Percentiles rank a stretch among this genome's conserved stretches.
phyloP scores from a whole-genome alignment of 1,140 invertebrate genomes.

The Ganaspis sp. region DNA sequence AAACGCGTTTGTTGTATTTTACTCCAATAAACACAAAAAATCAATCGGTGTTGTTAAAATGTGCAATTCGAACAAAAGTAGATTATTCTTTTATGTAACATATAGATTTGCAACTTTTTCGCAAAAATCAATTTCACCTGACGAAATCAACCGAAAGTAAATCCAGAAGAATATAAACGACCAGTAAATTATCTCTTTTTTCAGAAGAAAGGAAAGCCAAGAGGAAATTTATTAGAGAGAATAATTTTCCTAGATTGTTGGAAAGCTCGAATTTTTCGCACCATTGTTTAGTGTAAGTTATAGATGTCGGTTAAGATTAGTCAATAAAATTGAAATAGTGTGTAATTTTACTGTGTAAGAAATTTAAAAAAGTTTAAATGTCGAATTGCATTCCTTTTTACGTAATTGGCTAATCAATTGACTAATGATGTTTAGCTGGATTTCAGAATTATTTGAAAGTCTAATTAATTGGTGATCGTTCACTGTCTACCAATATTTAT shows the following conservation, averaged over 20 bases:
- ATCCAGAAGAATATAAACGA: background rate
- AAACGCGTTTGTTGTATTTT: no score
- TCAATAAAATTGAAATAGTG: slow-evolving; percentile 15
- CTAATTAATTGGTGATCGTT: slow-evolving; percentile 18
- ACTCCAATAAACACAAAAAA: no score
- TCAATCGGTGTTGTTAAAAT: no score
- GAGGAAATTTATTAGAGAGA: background rate
- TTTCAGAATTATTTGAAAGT: slow-evolving; percentile 15
- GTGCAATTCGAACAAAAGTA: no score
- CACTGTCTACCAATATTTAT: slow-evolving; percentile 8
- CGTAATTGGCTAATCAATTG: slow-evolving; percentile 14
- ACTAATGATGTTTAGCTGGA: slow-evolving; percentile 12
- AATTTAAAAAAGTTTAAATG: background rate
- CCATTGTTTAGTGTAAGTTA: slow-evolving; percentile 6
- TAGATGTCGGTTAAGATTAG: slow-evolving; percentile 20
- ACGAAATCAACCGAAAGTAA: background rate
- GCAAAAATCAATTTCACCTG: background rate
- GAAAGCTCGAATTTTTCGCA: slow-evolving; percentile 19
- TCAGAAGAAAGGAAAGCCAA: background rate
- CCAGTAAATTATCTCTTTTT: background rate
- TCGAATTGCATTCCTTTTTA: background rate
- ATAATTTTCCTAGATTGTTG: slow-evolving; percentile 9
- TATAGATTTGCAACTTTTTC: no score
- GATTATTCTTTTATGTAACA: no score
- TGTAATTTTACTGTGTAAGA: background rate